Evolutionary conservation across 2,888 invertebrate genomes (phyloP).

Genomic region (Hipparchia sbordonii): DNA sequence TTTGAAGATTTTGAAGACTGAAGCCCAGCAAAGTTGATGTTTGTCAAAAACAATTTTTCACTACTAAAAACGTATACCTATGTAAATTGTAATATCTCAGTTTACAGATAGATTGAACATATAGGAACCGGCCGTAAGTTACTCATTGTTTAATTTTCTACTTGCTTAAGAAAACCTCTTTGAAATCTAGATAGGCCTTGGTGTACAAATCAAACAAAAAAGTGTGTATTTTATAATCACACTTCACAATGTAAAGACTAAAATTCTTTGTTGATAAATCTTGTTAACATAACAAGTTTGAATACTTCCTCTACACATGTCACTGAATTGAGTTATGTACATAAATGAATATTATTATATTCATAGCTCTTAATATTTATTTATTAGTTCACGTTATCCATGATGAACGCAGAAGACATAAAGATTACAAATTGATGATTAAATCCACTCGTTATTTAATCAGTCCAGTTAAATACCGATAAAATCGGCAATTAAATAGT

Average conservation of each 20-base stretch:
- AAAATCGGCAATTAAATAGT: conserved; percentile 15
- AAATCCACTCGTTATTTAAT: not conserved
- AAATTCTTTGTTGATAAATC: not conserved
- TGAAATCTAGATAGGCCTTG: too few species aligned
- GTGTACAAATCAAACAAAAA: too few species aligned
- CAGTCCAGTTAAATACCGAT: conserved; percentile 4
- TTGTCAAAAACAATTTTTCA: too few species aligned
- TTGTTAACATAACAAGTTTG: not conserved
- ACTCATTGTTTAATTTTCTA: too few species aligned
- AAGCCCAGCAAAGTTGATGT: too few species aligned
- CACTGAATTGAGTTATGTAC: not conserved
- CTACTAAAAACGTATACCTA: too few species aligned
- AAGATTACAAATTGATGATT: not conserved
- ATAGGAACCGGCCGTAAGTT: too few species aligned
- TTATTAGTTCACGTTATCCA: not conserved
- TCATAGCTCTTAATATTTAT: not conserved
- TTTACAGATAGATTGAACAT: too few species aligned
- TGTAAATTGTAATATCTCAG: too few species aligned
- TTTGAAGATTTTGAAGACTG: too few species aligned
- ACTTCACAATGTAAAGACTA: not conserved
- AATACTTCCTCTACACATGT: not conserved
- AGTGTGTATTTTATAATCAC: too few species aligned
- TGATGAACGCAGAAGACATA: not conserved
- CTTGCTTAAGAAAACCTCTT: too few species aligned
- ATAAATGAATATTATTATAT: not conserved